Base-by-base conservation (phyloP, 2,888 invertebrate genomes). In the Clitarchus hookeri region DNA sequence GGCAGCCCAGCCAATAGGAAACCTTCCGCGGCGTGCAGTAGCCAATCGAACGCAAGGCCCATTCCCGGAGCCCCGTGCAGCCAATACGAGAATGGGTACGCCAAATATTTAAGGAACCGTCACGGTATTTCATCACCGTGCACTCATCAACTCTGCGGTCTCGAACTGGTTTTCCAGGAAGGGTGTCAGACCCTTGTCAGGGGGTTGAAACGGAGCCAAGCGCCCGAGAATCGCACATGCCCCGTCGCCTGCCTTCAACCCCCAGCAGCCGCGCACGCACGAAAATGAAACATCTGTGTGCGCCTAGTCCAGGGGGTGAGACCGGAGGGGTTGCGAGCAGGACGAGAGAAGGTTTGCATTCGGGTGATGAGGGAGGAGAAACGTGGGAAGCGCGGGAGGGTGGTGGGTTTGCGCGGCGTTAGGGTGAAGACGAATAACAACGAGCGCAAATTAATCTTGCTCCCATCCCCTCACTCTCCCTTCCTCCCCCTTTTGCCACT, bases 381-480 rank as follows among this genome's bases (percentile, higher is more conserved):
- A 8, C 23, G 8, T 0, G 65, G 65, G 8, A n/a, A n/a, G n/a
- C 11, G n/a, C 2, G 65, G 2, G n/a, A 23, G 23, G 8, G 65
- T 1, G 16, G 19, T n/a, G n/a, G n/a, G n/a, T n/a, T 11, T 8
- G 65, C n/a, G n/a, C 65, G 3, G 65, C 65, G 65, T 65, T 65
- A n/a, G 65, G 65, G 65, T 65, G 65, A 65, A 65, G 65, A 65
- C 65, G 65, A 65, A 65, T 65, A 65, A 65, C 65, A 65, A 65
- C 65, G 65, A 65, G 65, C 65, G 16, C 65, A 65, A 65, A 65
- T 65, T 65, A 65, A 65, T 65, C 65, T 65, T 65, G 65, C 16
- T 65, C 65, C 65, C 65, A 65, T 2, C 65, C 65, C 65, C 65
- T 65, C 65, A 65, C 65, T 23, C 65, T 8, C 65, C 23, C 65